Conservation (phyloP, 2,797 vertebrate genomes). For the Toxotes lorentzi region DNA sequence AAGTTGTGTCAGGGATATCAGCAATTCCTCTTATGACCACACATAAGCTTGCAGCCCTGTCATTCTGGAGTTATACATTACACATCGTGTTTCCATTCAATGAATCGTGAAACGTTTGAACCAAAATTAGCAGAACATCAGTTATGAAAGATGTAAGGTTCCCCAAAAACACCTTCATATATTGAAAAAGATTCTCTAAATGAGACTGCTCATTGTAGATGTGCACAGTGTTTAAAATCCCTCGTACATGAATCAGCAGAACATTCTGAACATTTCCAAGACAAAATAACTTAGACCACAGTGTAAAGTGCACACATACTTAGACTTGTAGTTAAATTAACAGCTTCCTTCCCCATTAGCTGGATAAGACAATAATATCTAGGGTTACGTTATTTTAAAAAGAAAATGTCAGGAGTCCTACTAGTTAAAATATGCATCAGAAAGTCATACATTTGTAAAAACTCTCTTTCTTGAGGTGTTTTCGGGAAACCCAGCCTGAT, state of each 20-base stretch:
- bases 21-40: background rate
- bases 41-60: conserved; percentile 9
- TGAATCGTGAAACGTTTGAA: background rate
- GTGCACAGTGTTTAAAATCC: conserved; percentile 25
- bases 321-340: background rate
- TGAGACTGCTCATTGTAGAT: conserved; percentile 3
- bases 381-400: conserved; percentile 3
- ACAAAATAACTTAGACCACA: conserved; percentile 3
- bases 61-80: conserved; percentile 1
- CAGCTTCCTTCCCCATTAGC: conserved; percentile 1
- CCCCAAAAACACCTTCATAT: conserved; percentile 5
- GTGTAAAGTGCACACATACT: conserved; percentile 23
- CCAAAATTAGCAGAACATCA: conserved; percentile 1
- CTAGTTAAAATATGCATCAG: background rate
- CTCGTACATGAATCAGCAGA: conserved; percentile 4
- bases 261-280: conserved; percentile 8
- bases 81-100: background rate
- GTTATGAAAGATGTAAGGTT: conserved; percentile 20
- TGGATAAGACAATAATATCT: background rate
- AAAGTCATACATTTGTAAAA: background rate
- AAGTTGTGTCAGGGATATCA: background rate
- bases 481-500: conserved; percentile 16
- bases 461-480: conserved; percentile 10
- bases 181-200: background rate
- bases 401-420: conserved; percentile 1